A percentile compares a stretch with the other conserved stretches of the same genome.
phyloP scores from a whole-genome alignment of 2,797 vertebrate genomes.

The Buceros bicornis region DNA sequence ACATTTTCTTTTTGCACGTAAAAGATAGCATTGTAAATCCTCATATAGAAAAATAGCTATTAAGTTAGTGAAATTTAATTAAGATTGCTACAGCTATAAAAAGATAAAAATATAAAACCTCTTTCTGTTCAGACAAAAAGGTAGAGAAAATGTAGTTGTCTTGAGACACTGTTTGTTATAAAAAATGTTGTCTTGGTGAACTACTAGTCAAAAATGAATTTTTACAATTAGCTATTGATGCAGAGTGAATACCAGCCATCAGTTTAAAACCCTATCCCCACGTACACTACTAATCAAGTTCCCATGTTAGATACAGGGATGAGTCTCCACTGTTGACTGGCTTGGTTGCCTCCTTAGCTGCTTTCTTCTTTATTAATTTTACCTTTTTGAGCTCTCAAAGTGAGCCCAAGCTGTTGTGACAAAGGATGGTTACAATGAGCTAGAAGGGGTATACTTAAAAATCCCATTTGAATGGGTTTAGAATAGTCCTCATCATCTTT shows the following conservation, averaged over 20 bases:
- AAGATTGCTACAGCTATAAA: neutral
- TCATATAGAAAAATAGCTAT: neutral
- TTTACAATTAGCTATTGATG: neutral
- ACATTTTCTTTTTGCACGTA: slow-evolving; percentile 37
- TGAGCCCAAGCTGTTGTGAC: slow-evolving; percentile 60
- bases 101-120: neutral
- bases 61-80: neutral
- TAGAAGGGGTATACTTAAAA: slow-evolving; percentile 65
- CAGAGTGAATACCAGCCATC: neutral
- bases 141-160: neutral
- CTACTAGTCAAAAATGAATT: neutral
- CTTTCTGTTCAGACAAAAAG: neutral
- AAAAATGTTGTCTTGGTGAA: neutral
- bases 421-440: slow-evolving; percentile 42
- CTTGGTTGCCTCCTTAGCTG: slow-evolving; percentile 49
- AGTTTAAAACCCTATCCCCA: neutral
- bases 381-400: slow-evolving; percentile 55
- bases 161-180: neutral
- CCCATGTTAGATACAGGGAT: neutral
- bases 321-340: slow-evolving; percentile 23
- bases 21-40: slow-evolving; percentile 38
- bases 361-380: slow-evolving; percentile 53
- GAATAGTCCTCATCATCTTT: slow-evolving; percentile 57
- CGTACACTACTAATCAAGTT: slow-evolving; percentile 23
- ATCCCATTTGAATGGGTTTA: slow-evolving; percentile 44